phyloP scores from a whole-genome alignment of 2,113 vertebrate genomes.

The Xenopus tropicalis region UCB_Xtro_10.0 CM004449.2:107572001-107572500 shows the following conservation, averaged over 20 bases:
- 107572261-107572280: conserved; percentile 51
- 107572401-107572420: conserved; percentile 77
- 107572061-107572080: conserved; percentile 63
- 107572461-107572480: conserved; percentile 63
- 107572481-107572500: conserved; percentile 68
- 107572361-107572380: conserved; percentile 69
- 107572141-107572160: conserved; percentile 66
- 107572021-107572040: conserved; percentile 60
- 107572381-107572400: conserved; percentile 57
- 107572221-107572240: conserved; percentile 74
- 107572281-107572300: conserved; percentile 70
- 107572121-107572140: conserved; percentile 52
- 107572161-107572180: conserved; percentile 53
- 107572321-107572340: conserved; percentile 71
- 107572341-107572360: conserved; percentile 65
- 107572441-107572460: conserved; percentile 62
- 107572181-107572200: conserved; percentile 57
- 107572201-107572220: conserved; percentile 70
- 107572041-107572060: conserved; percentile 60
- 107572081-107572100: conserved; percentile 68
- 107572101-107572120: conserved; percentile 59
- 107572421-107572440: conserved; percentile 57
- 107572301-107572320: conserved; percentile 61
- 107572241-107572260: conserved; percentile 65
- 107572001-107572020: conserved; percentile 67